Evolutionary conservation across 2,113 vertebrate species (phyloP).

Genomic region (Lophochroa leadbeateri): DNA sequence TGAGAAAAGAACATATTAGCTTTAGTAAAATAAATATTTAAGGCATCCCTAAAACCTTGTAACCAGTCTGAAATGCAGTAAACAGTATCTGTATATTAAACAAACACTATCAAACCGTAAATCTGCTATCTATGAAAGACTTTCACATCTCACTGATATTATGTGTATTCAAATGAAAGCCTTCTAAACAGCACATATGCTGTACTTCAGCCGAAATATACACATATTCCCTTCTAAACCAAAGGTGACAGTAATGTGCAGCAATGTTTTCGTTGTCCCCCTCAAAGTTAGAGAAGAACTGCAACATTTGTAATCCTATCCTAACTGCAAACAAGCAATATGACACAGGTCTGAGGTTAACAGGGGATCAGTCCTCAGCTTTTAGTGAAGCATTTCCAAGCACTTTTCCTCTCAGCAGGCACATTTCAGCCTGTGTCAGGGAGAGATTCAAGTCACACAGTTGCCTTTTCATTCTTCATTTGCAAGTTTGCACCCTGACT

Average conservation of each 20-base stretch:
- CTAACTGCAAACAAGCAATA: not conserved
- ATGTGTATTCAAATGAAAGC: not conserved
- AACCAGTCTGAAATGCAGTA: not conserved
- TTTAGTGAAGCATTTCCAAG: not conserved
- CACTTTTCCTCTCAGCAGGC: not conserved
- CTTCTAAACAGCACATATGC: not conserved
- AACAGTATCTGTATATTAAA: not conserved
- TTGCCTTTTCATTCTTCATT: not conserved
- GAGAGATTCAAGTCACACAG: not conserved
- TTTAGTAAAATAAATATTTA: conserved; percentile 11
- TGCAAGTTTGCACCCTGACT: not conserved
- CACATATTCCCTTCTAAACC: not conserved
- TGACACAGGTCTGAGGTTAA: not conserved
- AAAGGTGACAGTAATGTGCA: not conserved
- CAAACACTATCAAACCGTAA: not conserved
- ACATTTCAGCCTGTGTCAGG: not conserved
- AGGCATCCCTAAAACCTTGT: not conserved
- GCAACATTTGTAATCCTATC: not conserved
- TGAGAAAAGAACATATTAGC: not conserved
- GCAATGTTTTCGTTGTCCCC: not conserved
- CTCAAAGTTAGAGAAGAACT: not conserved
- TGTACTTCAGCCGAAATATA: not conserved
- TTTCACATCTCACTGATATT: not conserved
- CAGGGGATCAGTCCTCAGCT: not conserved
- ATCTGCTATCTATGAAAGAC: not conserved